Percentiles rank a stretch among this genome's conserved stretches.
Evolutionary conservation across 2,888 invertebrate species (phyloP).

Genomic region (Resseliella maxima): DNA sequence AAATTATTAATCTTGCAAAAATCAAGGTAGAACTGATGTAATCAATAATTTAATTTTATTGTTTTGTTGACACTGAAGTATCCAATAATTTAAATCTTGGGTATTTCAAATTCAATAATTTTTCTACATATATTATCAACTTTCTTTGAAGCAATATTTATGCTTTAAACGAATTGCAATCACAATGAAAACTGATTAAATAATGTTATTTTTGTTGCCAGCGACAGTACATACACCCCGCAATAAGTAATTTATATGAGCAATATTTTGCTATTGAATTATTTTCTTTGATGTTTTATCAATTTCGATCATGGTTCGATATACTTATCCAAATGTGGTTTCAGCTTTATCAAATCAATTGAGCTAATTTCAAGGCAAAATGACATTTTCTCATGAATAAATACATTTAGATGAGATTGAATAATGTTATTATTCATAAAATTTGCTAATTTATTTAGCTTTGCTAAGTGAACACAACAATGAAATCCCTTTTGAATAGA

Average conservation of each 20-base stretch:
- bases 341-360: background rate
- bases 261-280: slow-evolving; percentile 23
- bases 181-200: background rate
- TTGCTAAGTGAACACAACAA: background rate
- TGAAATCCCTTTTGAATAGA: background rate
- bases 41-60: background rate
- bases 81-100: too few species aligned
- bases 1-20: background rate
- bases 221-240: background rate
- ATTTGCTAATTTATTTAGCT: slow-evolving; percentile 16
- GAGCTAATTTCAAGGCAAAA: too few species aligned
- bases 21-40: background rate
- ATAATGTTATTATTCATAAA: background rate
- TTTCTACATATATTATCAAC: too few species aligned
- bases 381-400: slow-evolving; percentile 24
- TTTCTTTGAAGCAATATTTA: too few species aligned
- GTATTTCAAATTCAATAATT: too few species aligned
- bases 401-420: slow-evolving; percentile 1
- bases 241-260: background rate
- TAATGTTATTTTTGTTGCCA: background rate
- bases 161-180: too few species aligned
- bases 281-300: slow-evolving; percentile 29
- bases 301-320: slow-evolving; percentile 7
- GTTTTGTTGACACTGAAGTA: background rate
- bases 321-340: background rate